Evolutionary conservation across 2,888 invertebrate genomes (phyloP).

Genomic region (Cryptocheilus praepositus): DNA sequence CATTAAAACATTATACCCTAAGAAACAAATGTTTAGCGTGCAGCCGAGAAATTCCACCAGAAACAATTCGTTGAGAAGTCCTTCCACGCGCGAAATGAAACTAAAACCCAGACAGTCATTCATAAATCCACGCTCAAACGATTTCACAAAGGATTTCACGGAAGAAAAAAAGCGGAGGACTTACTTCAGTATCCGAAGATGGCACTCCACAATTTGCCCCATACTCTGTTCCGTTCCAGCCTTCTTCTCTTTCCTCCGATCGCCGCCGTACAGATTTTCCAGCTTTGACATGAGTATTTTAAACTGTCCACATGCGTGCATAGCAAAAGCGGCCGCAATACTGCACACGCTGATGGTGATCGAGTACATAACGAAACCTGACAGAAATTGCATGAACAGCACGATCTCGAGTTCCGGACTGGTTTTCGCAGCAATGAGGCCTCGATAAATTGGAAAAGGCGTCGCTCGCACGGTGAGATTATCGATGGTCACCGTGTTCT

Average conservation of each 20-base stretch:
- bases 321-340: too few relatives aligned
- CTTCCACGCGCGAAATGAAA: slow-evolving; percentile 60
- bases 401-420: slow-evolving; percentile 65
- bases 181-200: slow-evolving; percentile 60
- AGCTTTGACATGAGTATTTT: too few relatives aligned
- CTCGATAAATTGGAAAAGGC: slow-evolving; percentile 61
- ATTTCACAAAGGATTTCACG: too few relatives aligned
- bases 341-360: too few relatives aligned
- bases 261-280: too few relatives aligned
- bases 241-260: not conserved
- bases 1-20: slow-evolving; percentile 66
- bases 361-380: slow-evolving; percentile 61
- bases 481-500: slow-evolving; percentile 48
- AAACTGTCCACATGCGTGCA: too few relatives aligned
- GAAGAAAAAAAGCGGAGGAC: too few relatives aligned
- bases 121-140: too few relatives aligned
- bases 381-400: slow-evolving; percentile 58
- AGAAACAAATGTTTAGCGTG: slow-evolving; percentile 67
- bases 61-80: slow-evolving; percentile 60
- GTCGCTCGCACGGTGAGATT: slow-evolving; percentile 56
- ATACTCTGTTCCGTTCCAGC: slow-evolving; percentile 25
- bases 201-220: slow-evolving; percentile 56
- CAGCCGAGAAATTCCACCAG: slow-evolving; percentile 67
- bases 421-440: slow-evolving; percentile 53
- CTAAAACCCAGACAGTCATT: slow-evolving; percentile 43